These are phyloP conservation scores for Eurystomus glaucurus DNA, from an alignment of 2,797 vertebrate genomes.

Conservation along the genomic window DNA sequence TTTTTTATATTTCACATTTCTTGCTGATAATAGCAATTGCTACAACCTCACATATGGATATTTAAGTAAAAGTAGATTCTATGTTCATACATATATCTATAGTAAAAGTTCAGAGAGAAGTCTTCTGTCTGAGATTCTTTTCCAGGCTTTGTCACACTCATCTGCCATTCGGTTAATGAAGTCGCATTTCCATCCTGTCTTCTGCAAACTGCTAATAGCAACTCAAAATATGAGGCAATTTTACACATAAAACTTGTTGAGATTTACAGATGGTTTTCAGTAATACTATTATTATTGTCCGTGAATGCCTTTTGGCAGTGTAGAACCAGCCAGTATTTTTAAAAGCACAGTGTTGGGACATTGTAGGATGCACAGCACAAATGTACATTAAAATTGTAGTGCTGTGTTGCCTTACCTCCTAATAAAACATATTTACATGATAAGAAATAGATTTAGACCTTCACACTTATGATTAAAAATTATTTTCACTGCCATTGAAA, in stretches of 20 bases:
- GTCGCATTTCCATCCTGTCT: background rate
- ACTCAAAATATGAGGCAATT: background rate
- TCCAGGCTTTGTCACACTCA: background rate
- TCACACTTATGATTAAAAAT: slow-evolving; percentile 46
- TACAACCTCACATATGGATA: background rate
- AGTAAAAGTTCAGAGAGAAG: background rate
- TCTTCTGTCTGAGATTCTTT: background rate
- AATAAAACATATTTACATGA: slow-evolving; percentile 26
- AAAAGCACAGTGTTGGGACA: background rate
- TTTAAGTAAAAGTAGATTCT: background rate
- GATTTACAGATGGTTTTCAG: background rate
- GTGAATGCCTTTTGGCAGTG: background rate
- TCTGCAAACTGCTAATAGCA: background rate
- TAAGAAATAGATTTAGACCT: slow-evolving; percentile 23
- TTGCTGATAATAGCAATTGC: background rate
- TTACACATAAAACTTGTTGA: background rate
- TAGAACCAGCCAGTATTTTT: background rate
- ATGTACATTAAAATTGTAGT: background rate
- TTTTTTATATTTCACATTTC: background rate
- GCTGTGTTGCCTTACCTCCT: slow-evolving; percentile 2
- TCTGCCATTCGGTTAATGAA: background rate
- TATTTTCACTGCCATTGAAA: background rate
- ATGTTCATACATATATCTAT: background rate
- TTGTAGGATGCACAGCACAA: background rate
- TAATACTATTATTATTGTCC: background rate